Evolutionary conservation across 2,113 vertebrate genomes (phyloP), one percentile per base, ranked within the genome.

Genomic region (Panthera tigris): DNA sequence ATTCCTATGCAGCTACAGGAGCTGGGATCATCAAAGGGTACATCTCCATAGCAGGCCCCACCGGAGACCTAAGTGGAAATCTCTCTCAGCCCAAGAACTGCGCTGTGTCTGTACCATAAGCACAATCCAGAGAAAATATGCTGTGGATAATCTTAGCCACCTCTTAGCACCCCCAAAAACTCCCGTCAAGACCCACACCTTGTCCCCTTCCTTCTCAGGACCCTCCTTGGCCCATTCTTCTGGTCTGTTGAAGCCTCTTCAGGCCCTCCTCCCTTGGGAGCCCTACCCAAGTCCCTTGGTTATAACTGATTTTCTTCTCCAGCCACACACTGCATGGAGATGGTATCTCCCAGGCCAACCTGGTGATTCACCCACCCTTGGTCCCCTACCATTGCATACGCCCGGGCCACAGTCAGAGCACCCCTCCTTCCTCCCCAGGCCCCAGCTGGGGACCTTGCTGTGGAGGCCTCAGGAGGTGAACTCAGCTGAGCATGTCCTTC

Each of bases 331-430:
- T 8, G 3, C 31, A 1, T 4, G 14, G 27, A 50, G 33, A n/a
- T 4, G 8, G 4, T 0, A 10, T 7, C 41, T 25, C 65, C 73
- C 45, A 5, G 15, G 45, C n/a, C 0, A 0, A 3, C 25, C 19
- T 4, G 25, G 1, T 1, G 7, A 7, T 16, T 27, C 16, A 16
- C 7, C 52, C 15, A 52, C n/a, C 19, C 57, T 41, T 31, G 18
- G 19, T 5, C 18, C 21, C 10, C 6, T 14, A 1, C 18, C 7
- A 11, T 27, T 5, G 15, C 9, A 18, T 0, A 31, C 2, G 23
- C 36, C 57, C 50, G 12, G 48, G 31, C 50, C 81, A 36, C 11
- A 23, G 48, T 1, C 11, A 11, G 61, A 55, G 1, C 5, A 25
- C 36, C 12, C 9, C 0, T 39, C 12, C 19, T 15, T 81, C 50